phyloP scores from a whole-genome alignment of 2,797 vertebrate species.

The Gephyroberyx darwinii region DNA sequence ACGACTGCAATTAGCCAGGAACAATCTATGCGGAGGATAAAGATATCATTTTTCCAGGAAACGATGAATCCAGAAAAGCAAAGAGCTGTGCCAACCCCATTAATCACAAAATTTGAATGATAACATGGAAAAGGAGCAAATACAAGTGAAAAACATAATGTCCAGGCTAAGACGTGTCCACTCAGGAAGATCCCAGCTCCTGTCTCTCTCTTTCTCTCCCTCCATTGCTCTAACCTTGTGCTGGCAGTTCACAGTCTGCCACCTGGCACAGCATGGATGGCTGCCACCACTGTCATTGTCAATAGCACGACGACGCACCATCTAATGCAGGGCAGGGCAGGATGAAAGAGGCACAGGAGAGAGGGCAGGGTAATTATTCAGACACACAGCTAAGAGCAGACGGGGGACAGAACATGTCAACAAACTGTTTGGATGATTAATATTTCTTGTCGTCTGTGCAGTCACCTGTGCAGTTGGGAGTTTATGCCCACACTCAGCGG shows the following conservation, averaged over 20 bases:
- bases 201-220: background rate
- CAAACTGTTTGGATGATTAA: conserved; percentile 76
- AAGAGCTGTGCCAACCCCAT: conserved; percentile 26
- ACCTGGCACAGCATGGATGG: conserved; percentile 69
- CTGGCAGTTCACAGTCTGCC: conserved; percentile 63
- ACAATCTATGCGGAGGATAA: background rate
- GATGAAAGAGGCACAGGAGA: conserved; percentile 71
- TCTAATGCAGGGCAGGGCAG: conserved; percentile 64
- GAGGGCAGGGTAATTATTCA: conserved; percentile 80
- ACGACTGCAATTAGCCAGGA: background rate
- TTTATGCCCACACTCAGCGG: conserved; percentile 28
- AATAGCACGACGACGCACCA: conserved; percentile 66
- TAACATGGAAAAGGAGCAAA: conserved; percentile 26
- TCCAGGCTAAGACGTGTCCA: conserved; percentile 49
- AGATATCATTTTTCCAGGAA: conserved; percentile 32
- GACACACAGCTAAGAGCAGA: conserved; percentile 69
- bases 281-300: conserved; percentile 72
- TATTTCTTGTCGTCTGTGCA: conserved; percentile 67
- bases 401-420: conserved; percentile 67
- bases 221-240: conserved; percentile 39
- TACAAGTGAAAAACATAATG: conserved; percentile 33
- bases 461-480: conserved; percentile 67
- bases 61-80: conserved; percentile 25
- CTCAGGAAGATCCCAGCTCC: conserved; percentile 1
- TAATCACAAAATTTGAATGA: conserved; percentile 36